These are phyloP conservation scores for Pseudomyrmex dendroicus DNA, from an alignment of 1,140 invertebrate species.

Conservation along the genomic window DNA sequence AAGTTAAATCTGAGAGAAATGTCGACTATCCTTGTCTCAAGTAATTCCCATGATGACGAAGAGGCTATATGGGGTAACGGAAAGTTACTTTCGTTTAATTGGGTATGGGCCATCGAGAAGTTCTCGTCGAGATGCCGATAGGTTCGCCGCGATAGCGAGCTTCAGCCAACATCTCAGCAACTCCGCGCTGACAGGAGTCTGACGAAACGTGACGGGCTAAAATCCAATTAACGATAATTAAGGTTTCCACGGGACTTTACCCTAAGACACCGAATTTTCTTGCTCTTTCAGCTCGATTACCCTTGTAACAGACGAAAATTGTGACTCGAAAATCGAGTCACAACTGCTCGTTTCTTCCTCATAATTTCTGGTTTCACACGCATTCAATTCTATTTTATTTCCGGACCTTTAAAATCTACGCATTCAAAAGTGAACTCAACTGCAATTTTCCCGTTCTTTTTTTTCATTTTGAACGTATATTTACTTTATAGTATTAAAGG, in stretches of 20 bases:
- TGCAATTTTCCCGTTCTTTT: background rate
- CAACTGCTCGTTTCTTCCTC: background rate
- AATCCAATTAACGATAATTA: conserved; percentile 67
- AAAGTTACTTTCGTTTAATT: conserved; percentile 57
- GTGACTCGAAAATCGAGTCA: background rate
- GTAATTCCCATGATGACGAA: conserved; percentile 25
- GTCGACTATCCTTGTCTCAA: conserved; percentile 5
- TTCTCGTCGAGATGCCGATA: conserved; percentile 61
- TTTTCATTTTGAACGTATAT: background rate
- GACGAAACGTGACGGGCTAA: conserved; percentile 57
- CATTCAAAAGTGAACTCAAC: background rate
- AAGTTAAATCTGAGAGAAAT: conserved; percentile 41
- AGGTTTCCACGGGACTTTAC: conserved; percentile 33
- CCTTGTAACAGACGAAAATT: background rate
- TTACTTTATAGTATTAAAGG: background rate
- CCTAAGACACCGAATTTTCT: conserved; percentile 15
- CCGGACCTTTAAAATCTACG: no score
- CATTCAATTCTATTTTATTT: background rate
- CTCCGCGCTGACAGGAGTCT: conserved; percentile 56
- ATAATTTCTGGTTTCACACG: background rate
- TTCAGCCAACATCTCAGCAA: conserved; percentile 10
- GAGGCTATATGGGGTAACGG: conserved; percentile 24
- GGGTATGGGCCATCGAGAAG: conserved; percentile 54
- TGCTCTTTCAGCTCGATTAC: conserved; percentile 30
- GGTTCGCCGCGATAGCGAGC: conserved; percentile 24